Conservation (phyloP, 1,140 invertebrate genomes). For the Heliconius hermathena region DNA sequence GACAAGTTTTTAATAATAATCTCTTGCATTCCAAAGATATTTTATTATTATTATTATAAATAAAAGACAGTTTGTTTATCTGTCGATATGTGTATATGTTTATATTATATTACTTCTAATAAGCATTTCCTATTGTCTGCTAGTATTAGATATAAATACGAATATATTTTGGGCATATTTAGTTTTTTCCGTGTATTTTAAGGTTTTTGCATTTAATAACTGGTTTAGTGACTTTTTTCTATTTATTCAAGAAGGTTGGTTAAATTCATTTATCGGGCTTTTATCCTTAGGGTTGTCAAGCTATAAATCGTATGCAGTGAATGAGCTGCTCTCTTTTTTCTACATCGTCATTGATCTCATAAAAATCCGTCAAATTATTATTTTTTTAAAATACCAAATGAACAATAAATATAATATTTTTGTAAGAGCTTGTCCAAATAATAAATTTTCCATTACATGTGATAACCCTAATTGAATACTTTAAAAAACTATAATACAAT, state of each 20-base stretch:
- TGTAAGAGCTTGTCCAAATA: background rate
- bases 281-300: background rate
- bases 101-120: constrained; percentile 7
- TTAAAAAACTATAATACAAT: background rate
- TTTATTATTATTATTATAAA: constrained; percentile 42
- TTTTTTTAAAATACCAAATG: background rate
- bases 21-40: constrained; percentile 67
- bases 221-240: background rate
- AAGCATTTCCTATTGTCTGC: constrained; percentile 12
- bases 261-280: no score
- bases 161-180: constrained; percentile 1
- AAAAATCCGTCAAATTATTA: background rate
- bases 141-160: background rate
- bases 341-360: background rate
- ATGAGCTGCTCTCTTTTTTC: background rate
- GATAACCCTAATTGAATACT: background rate
- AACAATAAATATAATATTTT: constrained; percentile 4
- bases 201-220: background rate
- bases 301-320: background rate
- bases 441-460: background rate
- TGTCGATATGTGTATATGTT: constrained; percentile 9
- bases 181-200: background rate
- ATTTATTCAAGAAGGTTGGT: no score
- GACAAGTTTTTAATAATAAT: constrained; percentile 7
- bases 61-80: constrained; percentile 19